Conservation (phyloP, 2,797 vertebrate species). For the Lerista edwardsae region DNA sequence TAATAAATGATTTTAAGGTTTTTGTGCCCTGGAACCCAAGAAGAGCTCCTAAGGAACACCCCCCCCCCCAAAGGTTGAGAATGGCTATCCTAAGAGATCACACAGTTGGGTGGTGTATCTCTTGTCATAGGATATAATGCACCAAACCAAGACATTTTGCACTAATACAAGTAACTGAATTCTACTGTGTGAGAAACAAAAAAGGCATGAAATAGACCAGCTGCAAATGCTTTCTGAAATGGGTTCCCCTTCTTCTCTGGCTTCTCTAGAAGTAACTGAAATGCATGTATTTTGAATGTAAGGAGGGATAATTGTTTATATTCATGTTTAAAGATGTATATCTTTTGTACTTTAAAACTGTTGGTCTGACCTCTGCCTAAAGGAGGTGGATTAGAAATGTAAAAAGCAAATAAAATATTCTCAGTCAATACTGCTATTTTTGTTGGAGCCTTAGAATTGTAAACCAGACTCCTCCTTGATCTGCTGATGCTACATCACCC, state of each 20-base stretch:
- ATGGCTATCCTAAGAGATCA: background rate
- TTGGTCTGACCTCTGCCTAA: background rate
- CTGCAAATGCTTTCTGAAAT: background rate
- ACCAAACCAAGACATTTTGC: background rate
- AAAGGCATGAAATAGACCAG: background rate
- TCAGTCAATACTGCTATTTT: background rate
- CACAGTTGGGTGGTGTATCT: background rate
- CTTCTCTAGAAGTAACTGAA: background rate
- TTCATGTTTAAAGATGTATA: background rate
- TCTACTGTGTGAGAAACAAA: background rate
- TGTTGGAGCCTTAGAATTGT: background rate
- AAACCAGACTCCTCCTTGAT: background rate
- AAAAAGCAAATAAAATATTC: slow-evolving; percentile 3
- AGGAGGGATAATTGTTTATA: background rate
- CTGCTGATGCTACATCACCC: too few relatives aligned
- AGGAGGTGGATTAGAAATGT: background rate
- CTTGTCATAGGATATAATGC: background rate
- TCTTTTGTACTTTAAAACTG: slow-evolving; percentile 8
- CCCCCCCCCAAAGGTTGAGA: too few relatives aligned
- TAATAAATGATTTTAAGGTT: too few relatives aligned
- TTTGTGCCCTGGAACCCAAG: too few relatives aligned
- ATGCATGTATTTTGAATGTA: background rate
- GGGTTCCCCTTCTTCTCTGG: background rate
- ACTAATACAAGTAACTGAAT: background rate
- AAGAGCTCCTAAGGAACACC: too few relatives aligned